A percentile compares a stretch with the other conserved stretches of the same genome.
Conservation (phyloP, 2,113 vertebrate genomes). For the Carassius carassius region DNA sequence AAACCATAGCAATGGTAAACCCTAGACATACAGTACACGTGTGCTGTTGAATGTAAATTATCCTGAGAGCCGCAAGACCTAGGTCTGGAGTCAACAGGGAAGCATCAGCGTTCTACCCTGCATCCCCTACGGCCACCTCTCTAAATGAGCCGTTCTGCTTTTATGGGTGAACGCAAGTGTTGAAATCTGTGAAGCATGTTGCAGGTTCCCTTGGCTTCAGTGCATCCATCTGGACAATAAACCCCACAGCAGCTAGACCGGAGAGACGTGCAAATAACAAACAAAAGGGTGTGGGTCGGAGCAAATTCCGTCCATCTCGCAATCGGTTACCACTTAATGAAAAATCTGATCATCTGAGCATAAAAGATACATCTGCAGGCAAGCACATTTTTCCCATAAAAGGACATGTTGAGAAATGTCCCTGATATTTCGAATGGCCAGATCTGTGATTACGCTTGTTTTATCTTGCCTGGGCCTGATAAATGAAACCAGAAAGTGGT, state of each 20-base stretch:
- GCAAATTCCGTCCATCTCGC: constrained; percentile 49
- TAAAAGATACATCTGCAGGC: constrained; percentile 39
- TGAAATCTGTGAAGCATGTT: constrained; percentile 62
- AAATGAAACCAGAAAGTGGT: constrained; percentile 68
- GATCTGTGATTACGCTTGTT: constrained; percentile 58
- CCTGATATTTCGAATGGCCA: constrained; percentile 35
- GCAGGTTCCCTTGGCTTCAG: constrained; percentile 64
- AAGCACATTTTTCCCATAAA: constrained; percentile 47
- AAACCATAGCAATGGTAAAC: constrained; percentile 56
- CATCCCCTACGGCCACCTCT: constrained; percentile 62
- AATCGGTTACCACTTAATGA: constrained; percentile 60
- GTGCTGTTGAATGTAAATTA: constrained; percentile 61
- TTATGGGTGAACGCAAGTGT: constrained; percentile 70
- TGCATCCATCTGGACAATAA: constrained; percentile 72
- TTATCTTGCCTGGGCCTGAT: constrained; percentile 62
- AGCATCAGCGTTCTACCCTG: constrained; percentile 42
- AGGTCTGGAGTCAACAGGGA: constrained; percentile 53
- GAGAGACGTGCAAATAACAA: constrained; percentile 49
- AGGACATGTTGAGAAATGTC: constrained; percentile 26
- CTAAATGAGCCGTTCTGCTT: constrained; percentile 64
- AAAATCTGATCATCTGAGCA: constrained; percentile 56
- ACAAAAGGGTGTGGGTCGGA: constrained; percentile 46
- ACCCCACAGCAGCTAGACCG: constrained; percentile 44
- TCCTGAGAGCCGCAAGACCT: constrained; percentile 52
- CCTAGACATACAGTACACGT: constrained; percentile 57